Conservation (phyloP, 2,888 invertebrate genomes). For the Sisyra nigra region DNA sequence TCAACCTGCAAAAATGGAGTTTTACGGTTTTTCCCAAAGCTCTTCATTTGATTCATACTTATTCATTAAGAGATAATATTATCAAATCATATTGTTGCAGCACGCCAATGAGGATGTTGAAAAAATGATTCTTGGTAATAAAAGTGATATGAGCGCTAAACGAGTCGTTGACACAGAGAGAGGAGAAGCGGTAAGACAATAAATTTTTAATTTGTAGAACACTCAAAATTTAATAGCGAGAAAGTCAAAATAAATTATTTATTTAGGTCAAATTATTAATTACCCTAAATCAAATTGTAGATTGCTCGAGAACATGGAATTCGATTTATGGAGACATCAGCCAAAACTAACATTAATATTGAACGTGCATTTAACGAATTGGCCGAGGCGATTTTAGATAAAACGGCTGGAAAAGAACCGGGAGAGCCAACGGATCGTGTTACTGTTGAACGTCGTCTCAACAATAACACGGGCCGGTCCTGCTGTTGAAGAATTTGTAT, state of each 20-base stretch:
- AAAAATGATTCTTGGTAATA: constrained; percentile 96
- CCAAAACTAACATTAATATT: constrained; percentile 93
- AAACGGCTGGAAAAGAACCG: constrained; percentile 67
- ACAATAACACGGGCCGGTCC: constrained; percentile 42
- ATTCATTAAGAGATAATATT: not conserved
- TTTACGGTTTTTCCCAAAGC: too few relatives aligned
- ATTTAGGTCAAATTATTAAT: not conserved
- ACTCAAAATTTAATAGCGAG: not conserved
- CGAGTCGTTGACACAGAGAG: constrained; percentile 82
- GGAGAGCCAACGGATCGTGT: constrained; percentile 57
- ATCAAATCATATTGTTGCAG: constrained; percentile 31
- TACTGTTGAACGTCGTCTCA: constrained; percentile 55
- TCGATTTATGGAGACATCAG: constrained; percentile 95
- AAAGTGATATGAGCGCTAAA: constrained; percentile 96
- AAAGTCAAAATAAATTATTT: not conserved
- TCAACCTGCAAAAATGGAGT: too few relatives aligned
- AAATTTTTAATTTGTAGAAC: not conserved
- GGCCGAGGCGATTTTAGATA: constrained; percentile 88
- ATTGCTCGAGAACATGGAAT: constrained; percentile 92
- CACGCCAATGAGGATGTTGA: constrained; percentile 98
- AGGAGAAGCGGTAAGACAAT: constrained; percentile 70
- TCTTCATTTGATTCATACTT: not conserved
- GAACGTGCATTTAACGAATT: constrained; percentile 90
- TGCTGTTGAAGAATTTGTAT: constrained; percentile 27
- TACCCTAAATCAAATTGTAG: constrained; percentile 30